Conservation (phyloP, 1,140 invertebrate genomes). For the Bradynema listronoti region DNA sequence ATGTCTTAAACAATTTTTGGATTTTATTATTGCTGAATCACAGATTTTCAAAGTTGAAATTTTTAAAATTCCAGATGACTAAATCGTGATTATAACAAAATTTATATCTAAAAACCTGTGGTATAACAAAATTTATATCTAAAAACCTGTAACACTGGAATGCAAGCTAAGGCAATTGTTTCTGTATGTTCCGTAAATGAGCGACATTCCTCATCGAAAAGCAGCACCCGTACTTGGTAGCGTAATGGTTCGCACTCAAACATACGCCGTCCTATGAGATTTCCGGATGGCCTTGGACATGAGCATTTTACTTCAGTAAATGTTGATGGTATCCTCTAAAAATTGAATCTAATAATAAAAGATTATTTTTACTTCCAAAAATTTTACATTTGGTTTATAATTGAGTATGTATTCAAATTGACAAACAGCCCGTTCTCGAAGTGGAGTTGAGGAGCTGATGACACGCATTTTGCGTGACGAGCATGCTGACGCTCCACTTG, state of each 20-base stretch:
- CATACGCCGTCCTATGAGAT: conserved; percentile 52
- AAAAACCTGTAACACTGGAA: conserved; percentile 55
- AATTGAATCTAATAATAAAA: conserved; percentile 8
- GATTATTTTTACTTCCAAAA: neutral
- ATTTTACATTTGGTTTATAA: conserved; percentile 55
- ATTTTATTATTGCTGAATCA: neutral
- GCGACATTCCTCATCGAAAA: conserved; percentile 55
- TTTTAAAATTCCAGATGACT: conserved; percentile 1
- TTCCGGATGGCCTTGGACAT: conserved; percentile 48
- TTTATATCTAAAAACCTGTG: neutral
- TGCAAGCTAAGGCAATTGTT: conserved; percentile 52
- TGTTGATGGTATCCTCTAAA: conserved; percentile 56
- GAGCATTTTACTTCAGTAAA: conserved; percentile 58
- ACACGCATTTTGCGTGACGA: conserved; percentile 49
- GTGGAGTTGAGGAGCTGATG: conserved; percentile 50
- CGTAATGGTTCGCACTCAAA: conserved; percentile 56
- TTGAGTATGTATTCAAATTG: conserved; percentile 57
- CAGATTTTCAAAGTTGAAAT: conserved; percentile 1
- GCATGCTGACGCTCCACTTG: conserved; percentile 52
- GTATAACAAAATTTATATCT: conserved; percentile 25
- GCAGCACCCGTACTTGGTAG: conserved; percentile 54
- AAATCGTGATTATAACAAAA: neutral
- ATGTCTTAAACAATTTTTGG: neutral
- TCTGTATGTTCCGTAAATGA: conserved; percentile 51
- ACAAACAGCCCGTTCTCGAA: conserved; percentile 52